Evolutionary conservation across 37 sponge, comb jelly and placozoan species (phyloP).

Genomic region (Lycopodina hypogea): DNA sequence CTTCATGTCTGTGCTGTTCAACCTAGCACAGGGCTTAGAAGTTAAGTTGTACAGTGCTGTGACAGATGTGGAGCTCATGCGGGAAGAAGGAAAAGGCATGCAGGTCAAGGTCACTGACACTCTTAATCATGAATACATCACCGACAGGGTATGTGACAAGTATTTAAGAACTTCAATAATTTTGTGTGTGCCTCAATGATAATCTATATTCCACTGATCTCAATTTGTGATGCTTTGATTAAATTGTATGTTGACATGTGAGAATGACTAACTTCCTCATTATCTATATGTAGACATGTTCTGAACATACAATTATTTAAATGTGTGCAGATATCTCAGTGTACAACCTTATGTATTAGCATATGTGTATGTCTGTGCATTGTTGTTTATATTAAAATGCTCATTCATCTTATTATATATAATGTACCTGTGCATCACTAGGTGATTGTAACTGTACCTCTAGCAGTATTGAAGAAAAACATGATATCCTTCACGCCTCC

Average conservation of each 20-base stretch:
- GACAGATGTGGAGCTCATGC: slow-evolving; percentile 16
- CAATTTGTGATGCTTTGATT: too few species aligned
- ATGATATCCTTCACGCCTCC: slow-evolving; percentile 61
- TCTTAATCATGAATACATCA: background rate
- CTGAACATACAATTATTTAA: too few species aligned
- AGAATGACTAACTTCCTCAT: too few species aligned
- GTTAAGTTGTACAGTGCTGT: slow-evolving; percentile 55
- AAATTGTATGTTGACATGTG: too few species aligned
- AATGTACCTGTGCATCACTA: too few species aligned
- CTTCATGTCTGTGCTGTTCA: slow-evolving; percentile 31
- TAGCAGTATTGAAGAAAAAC: slow-evolving; percentile 63
- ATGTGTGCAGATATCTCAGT: too few species aligned
- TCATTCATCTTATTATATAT: too few species aligned
- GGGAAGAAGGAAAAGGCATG: slow-evolving; percentile 2
- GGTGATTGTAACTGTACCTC: slow-evolving; percentile 85
- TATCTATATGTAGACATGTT: too few species aligned
- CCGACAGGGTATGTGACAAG: slow-evolving; percentile 17
- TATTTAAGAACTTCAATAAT: background rate
- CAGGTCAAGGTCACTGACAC: slow-evolving; percentile 20
- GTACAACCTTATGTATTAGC: too few species aligned
- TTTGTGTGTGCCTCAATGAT: background rate
- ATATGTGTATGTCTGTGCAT: too few species aligned
- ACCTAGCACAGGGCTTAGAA: slow-evolving; percentile 46
- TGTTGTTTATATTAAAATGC: too few species aligned
- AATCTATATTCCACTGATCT: too few species aligned